Base-by-base conservation (phyloP, 2,113 vertebrate species). In the Bos indicus region DNA sequence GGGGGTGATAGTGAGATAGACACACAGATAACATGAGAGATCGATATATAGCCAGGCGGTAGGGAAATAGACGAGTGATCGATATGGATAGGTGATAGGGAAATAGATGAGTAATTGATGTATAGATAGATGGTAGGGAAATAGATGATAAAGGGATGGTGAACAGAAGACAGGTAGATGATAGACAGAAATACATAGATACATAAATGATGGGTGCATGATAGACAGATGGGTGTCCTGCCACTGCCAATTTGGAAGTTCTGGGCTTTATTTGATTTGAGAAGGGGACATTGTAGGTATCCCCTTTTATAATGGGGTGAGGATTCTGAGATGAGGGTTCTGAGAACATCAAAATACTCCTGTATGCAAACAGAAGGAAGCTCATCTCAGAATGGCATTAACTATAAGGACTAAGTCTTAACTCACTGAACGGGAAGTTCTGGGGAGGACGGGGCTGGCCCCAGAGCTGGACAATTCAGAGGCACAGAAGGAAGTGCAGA, bases 11-110 rank as follows among this genome's bases (percentile, higher is more conserved):
- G 21, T 2, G 14, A 40, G 54, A 85, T 0, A 4, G 23, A 28
- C 5, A 28, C 23, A 2, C n/a, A 40, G 82, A 3, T 17, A 40
- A 16, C 14, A 2, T 2, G 48, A 52, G 52, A 16, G 14, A 21
- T 1, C 0, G n/a, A 6, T 5, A 5, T 21, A 6, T 0, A 12
- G 36, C 19, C 9, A 10, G 48, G 9, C 1, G 17, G 4, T 5
- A 56, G 23, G 28, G 3, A 33, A 9, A 33, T 3, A 16, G 17
- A 46, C 23, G 59, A 28, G 54, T 1, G 21, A 25, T 3, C 0
- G 36, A 7, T 1, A 12, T 0, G 6, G 67, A 19, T 4, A 10
- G 48, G 5, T 14, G 17, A 2, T 5, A 56, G 14, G 28, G 3
- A 33, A 9, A 33, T 6, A 9, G 28, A 46, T n/a, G 84, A 28